Conservation (phyloP, 1,140 invertebrate species). For the Amyelois transitella region DNA sequence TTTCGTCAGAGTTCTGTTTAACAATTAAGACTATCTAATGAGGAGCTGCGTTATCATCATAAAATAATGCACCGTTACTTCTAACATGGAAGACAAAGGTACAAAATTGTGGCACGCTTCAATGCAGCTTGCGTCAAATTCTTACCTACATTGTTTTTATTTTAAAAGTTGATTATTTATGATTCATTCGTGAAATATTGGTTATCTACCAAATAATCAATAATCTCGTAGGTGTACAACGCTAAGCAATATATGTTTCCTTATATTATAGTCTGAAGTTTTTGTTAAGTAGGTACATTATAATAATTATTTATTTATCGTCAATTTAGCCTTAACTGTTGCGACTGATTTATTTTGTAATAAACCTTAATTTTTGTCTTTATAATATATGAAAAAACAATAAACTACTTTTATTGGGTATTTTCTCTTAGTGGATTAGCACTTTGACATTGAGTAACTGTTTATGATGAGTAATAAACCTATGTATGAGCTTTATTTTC, state of each 20-base stretch:
- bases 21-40: neutral
- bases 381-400: no score
- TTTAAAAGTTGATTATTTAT: neutral
- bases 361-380: neutral
- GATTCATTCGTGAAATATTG: neutral
- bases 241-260: no score
- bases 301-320: no score
- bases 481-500: no score
- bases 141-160: neutral
- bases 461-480: no score
- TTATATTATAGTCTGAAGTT: no score
- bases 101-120: neutral
- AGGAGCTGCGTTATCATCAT: neutral
- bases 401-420: no score
- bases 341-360: neutral
- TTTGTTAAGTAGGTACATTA: neutral
- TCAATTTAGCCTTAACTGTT: neutral
- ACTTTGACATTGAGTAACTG: no score
- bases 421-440: no score
- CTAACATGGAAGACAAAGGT: constrained; percentile 5
- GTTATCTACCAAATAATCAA: neutral
- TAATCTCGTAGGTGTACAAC: neutral
- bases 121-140: neutral
- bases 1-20: neutral
- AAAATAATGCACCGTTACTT: neutral